These are phyloP conservation scores for Polyommatus icarus DNA, from an alignment of 2,888 invertebrate genomes.

Conservation along the genomic window DNA sequence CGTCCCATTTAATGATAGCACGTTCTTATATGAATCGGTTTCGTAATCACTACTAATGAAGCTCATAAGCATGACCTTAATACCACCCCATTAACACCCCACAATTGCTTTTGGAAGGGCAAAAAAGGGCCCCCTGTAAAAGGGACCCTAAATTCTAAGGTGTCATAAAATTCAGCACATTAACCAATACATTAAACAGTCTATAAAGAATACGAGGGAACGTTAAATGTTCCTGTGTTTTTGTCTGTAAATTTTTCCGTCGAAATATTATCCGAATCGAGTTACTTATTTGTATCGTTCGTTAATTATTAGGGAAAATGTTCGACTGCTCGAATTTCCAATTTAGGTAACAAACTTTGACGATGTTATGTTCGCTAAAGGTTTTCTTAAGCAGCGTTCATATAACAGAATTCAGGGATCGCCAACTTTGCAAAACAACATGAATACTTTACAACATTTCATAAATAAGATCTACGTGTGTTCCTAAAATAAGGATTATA, in stretches of 20 bases:
- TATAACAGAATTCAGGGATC: constrained; percentile 2
- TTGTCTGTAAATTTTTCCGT: constrained; percentile 32
- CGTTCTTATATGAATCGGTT: constrained; percentile 73
- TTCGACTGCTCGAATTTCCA: constrained; percentile 32
- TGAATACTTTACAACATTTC: constrained; percentile 24
- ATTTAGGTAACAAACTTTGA: constrained; percentile 52
- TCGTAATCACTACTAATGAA: constrained; percentile 72
- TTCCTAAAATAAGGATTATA: not conserved
- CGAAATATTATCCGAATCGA: constrained; percentile 29
- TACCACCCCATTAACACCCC: constrained; percentile 69
- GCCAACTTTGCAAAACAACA: constrained; percentile 13
- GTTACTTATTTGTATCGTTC: constrained; percentile 33
- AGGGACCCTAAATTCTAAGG: constrained; percentile 54
- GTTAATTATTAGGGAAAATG: constrained; percentile 32
- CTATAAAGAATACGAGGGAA: constrained; percentile 38
- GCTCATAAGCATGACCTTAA: constrained; percentile 74
- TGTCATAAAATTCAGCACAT: constrained; percentile 67
- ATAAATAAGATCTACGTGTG: constrained; percentile 38
- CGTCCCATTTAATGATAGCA: constrained; percentile 72
- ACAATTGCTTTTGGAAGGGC: constrained; percentile 64
- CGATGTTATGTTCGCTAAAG: constrained; percentile 49
- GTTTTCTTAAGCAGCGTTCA: constrained; percentile 27
- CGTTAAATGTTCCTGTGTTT: constrained; percentile 12
- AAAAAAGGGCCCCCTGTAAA: constrained; percentile 61
- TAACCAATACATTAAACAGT: constrained; percentile 53